Base-by-base conservation (phyloP, 2,113 vertebrate genomes). In the Phrynocephalus versicolor region DNA sequence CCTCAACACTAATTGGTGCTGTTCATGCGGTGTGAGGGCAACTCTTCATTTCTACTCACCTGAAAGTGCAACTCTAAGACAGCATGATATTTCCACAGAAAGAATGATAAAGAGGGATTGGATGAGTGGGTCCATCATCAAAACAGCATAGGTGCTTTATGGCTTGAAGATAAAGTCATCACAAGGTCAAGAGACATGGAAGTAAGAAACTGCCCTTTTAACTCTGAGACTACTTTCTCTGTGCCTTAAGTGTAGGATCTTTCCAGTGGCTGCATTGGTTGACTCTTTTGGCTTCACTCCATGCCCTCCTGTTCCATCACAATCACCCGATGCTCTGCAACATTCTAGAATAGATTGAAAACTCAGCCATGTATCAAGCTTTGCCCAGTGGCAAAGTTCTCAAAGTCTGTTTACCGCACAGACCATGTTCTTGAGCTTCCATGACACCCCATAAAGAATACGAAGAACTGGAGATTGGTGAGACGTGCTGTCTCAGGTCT, bases 321-420 rank as follows among this genome's bases (percentile, higher is more conserved):
- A 85, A 80, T 51, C 21, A 73, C 27, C 30, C 21, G 15, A 51
- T 30, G 45, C 35, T 71, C 41, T 57, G 6, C 45, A 27, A 41
- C 9, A 23, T 79, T 85, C 84, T 85, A 85, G 84, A 85, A 85
- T 37, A 23, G 19, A 2, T 71, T 55, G 58, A 45, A 79, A 45
- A 58, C 27, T 51, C 5, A 58, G 33, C 19, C 55, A 78, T 23
- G 45, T 9, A 51, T 51, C 45, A 51, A 10, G 10, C 45, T 10
- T 51, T 10, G 10, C 45, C 10, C 45, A 51, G 10, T 51, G 45
- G 45, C 45, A 51, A 64, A 45, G 6, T 23, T 8, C 21, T n/a
- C n/a, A n/a, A n/a, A n/a, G n/a, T n/a, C n/a, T n/a, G n/a, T n/a
- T n/a, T n/a, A n/a, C n/a, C n/a, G 23, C 16, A 9, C 41, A 4